Evolutionary conservation across 2,797 vertebrate genomes (phyloP).

Genomic region (Aquila chrysaetos): DNA sequence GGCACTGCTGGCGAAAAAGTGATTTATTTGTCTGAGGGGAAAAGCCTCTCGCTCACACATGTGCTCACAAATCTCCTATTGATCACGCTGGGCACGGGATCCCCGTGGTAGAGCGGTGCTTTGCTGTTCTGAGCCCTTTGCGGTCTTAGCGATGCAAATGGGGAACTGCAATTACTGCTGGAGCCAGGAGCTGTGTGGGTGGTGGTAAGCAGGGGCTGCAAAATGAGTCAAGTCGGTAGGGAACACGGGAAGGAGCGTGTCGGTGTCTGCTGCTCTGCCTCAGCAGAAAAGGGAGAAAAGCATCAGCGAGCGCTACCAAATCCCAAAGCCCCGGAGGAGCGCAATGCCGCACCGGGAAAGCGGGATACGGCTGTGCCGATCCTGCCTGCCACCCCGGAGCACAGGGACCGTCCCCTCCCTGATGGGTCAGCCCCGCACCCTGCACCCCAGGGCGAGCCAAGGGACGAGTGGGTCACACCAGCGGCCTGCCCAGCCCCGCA

Average conservation of each 20-base stretch:
- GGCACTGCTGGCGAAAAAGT: neutral
- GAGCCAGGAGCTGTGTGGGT: neutral
- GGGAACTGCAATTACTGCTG: neutral
- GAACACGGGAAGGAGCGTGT: neutral
- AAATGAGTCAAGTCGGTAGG: neutral
- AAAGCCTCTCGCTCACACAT: neutral
- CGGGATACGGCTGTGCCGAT: neutral
- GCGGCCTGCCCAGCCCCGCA: neutral
- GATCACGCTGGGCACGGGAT: neutral
- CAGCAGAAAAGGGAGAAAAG: neutral
- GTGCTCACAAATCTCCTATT: neutral
- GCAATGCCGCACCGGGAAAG: fast-evolving
- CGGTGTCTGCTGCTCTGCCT: neutral
- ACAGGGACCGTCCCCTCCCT: neutral
- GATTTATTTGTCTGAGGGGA: neutral
- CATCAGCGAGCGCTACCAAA: fast-evolving
- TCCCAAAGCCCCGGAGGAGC: neutral
- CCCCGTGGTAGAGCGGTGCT: neutral
- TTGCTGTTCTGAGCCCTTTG: neutral
- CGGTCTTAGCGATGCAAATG: neutral
- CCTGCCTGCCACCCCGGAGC: fast-evolving
- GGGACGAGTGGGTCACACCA: neutral
- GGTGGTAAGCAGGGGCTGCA: neutral
- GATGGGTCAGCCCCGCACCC: fast-evolving
- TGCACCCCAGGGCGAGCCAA: neutral